phyloP scores from a whole-genome alignment of 2,113 vertebrate genomes.

The Mustela lutreola region DNA sequence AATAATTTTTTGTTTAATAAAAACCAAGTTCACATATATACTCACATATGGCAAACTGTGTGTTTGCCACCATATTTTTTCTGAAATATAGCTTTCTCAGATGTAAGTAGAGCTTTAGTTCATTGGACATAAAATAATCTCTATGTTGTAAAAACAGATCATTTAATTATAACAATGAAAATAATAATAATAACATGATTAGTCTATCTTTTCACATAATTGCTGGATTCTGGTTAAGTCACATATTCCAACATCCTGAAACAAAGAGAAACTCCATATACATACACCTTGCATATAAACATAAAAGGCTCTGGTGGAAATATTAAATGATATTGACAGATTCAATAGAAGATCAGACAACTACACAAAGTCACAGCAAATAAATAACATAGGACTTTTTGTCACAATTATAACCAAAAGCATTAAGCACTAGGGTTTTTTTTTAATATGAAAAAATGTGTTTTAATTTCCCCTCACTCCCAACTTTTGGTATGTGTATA shows the following conservation, averaged over 20 bases:
- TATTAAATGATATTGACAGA: slow-evolving; percentile 4
- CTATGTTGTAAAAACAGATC: slow-evolving; percentile 9
- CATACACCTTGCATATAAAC: slow-evolving; percentile 52
- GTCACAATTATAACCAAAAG: slow-evolving; percentile 49
- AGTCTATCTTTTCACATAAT: slow-evolving; percentile 9
- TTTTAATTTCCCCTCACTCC: slow-evolving; percentile 63
- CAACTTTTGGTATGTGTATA: slow-evolving; percentile 78
- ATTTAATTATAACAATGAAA: slow-evolving; percentile 42
- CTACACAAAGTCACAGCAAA: slow-evolving; percentile 51
- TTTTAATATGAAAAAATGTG: slow-evolving; percentile 11
- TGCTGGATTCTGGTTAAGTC: slow-evolving; percentile 45
- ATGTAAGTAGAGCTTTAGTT: neutral
- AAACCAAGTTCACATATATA: slow-evolving; percentile 54
- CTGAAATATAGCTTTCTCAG: slow-evolving; percentile 40
- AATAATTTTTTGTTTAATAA: neutral
- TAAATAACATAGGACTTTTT: neutral
- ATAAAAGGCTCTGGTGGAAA: slow-evolving; percentile 56
- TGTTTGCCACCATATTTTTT: slow-evolving; percentile 11
- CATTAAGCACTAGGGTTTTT: neutral
- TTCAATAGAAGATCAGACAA: neutral
- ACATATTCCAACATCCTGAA: slow-evolving; percentile 58
- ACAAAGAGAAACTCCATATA: slow-evolving; percentile 68
- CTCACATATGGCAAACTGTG: neutral
- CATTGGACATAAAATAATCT: slow-evolving; percentile 4
- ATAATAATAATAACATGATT: neutral